phyloP scores from a whole-genome alignment of 2,888 invertebrate genomes.

The Biston betularia region DNA sequence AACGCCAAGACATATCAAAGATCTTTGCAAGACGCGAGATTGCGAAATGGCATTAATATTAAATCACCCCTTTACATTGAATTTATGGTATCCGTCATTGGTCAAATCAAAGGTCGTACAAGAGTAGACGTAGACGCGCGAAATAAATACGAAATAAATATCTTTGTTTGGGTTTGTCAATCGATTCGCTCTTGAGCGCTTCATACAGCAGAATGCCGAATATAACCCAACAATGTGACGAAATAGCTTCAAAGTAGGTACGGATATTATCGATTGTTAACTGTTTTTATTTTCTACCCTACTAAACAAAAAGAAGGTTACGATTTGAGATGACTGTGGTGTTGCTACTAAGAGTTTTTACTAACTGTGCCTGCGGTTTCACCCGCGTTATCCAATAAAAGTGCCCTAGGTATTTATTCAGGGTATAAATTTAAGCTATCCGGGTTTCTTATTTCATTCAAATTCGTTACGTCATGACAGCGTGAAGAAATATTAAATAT shows the following conservation, averaged over 20 bases:
- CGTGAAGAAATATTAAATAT: too few relatives aligned
- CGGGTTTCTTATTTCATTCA: too few relatives aligned
- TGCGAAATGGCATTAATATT: slow-evolving; percentile 7
- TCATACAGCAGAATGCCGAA: slow-evolving; percentile 1
- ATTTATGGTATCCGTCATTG: not conserved
- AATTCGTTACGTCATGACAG: too few relatives aligned
- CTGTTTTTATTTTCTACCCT: not conserved
- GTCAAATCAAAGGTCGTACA: slow-evolving; percentile 5
- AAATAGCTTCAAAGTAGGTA: not conserved
- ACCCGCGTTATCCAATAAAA: too few relatives aligned
- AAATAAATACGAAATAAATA: slow-evolving; percentile 4
- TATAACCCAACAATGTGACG: not conserved
- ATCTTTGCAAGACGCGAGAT: not conserved
- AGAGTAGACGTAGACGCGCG: slow-evolving; percentile 1
- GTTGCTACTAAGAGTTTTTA: too few relatives aligned
- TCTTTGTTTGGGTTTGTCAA: slow-evolving; percentile 4
- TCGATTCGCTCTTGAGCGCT: slow-evolving; percentile 1
- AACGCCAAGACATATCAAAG: not conserved
- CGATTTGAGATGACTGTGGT: too few relatives aligned
- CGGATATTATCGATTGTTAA: not conserved
- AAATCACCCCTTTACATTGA: not conserved
- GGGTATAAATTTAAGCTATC: too few relatives aligned
- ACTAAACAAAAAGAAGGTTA: too few relatives aligned
- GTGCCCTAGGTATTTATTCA: too few relatives aligned
- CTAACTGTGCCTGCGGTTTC: too few relatives aligned